phyloP scores from a whole-genome alignment of 2,888 invertebrate species.

The Pristionchus maxplancki region DNA sequence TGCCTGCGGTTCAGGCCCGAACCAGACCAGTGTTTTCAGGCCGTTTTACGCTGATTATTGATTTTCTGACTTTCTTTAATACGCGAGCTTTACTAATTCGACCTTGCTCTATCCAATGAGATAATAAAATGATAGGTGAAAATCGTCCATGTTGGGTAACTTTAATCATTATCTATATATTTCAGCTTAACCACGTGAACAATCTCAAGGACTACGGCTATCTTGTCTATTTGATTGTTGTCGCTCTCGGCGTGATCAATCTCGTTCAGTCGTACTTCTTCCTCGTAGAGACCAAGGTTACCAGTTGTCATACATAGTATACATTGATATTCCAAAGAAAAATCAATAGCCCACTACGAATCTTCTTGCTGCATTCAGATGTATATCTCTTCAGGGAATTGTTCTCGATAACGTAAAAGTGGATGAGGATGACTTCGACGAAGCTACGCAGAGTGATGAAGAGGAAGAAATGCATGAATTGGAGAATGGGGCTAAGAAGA shows the following conservation, averaged over 20 bases:
- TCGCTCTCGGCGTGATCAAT: slow-evolving; percentile 70
- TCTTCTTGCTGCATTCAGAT: too few species aligned
- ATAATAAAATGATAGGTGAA: neutral
- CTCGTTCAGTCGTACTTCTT: slow-evolving; percentile 65
- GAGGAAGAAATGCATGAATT: slow-evolving; percentile 29
- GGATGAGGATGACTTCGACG: slow-evolving; percentile 36
- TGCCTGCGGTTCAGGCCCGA: too few species aligned
- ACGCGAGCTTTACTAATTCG: too few species aligned
- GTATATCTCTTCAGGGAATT: slow-evolving; percentile 24
- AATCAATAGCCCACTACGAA: too few species aligned
- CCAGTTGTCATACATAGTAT: too few species aligned
- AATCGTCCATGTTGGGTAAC: neutral
- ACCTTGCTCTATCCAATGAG: too few species aligned
- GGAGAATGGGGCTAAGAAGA: slow-evolving; percentile 37
- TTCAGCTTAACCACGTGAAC: slow-evolving; percentile 71
- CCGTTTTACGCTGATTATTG: too few species aligned
- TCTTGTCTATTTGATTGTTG: slow-evolving; percentile 72
- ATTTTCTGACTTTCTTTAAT: too few species aligned
- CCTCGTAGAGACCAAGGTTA: slow-evolving; percentile 58
- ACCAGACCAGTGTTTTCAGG: too few species aligned
- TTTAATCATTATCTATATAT: neutral
- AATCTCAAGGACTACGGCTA: slow-evolving; percentile 64
- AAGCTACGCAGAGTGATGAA: neutral
- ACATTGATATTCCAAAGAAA: too few species aligned
- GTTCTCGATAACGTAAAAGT: slow-evolving; percentile 49